These are phyloP conservation scores for Enteromius viviparus DNA, from an alignment of 2,797 vertebrate genomes.

Conservation along the genomic window DNA sequence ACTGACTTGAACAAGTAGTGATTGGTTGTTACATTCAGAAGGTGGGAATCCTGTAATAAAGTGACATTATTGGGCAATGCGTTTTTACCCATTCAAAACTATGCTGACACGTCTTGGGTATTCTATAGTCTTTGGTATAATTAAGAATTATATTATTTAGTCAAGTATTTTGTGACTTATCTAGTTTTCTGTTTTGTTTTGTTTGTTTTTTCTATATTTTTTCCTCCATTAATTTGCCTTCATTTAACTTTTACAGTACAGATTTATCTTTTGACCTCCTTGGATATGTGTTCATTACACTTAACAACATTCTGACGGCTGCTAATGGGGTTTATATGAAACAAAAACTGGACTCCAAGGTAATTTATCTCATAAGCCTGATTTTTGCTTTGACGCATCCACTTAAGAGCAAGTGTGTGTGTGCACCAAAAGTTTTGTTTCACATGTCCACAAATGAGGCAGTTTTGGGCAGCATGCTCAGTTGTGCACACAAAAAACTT, in stretches of 20 bases:
- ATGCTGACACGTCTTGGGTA: no score
- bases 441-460: not conserved
- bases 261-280: conserved; percentile 93
- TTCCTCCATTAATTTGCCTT: not conserved
- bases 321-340: conserved; percentile 92
- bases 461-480: not conserved
- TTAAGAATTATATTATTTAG: no score
- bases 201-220: not conserved
- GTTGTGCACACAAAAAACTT: not conserved
- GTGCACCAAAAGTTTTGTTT: not conserved
- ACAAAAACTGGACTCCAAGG: conserved; percentile 95
- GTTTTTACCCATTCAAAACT: no score
- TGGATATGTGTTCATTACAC: conserved; percentile 90
- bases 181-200: no score
- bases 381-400: not conserved
- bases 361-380: conserved; percentile 58
- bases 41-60: no score
- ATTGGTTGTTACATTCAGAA: no score
- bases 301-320: conserved; percentile 93
- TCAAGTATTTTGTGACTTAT: no score
- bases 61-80: no score
- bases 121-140: no score
- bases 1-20: no score
- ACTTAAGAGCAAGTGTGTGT: not conserved
- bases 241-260: conserved; percentile 71